These are phyloP conservation scores for Poecile atricapillus DNA, from an alignment of 2,113 vertebrate species.

Conservation along the genomic window DNA sequence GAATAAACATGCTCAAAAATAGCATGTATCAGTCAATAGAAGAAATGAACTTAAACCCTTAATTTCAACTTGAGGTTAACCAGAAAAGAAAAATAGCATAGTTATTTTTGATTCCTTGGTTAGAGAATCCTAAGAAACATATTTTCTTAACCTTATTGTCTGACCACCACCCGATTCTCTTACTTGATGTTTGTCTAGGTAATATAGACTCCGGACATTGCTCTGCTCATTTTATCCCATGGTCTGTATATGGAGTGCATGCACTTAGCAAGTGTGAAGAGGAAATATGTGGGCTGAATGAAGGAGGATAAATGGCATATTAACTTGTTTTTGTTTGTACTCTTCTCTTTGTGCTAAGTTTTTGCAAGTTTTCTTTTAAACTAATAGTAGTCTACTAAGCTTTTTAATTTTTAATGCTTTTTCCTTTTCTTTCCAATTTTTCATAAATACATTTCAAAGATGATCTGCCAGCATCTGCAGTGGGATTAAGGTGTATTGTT, in stretches of 20 bases:
- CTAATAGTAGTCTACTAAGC: background rate
- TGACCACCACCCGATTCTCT: background rate
- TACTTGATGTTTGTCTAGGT: slow-evolving; percentile 34
- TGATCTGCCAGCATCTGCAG: background rate
- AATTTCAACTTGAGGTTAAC: slow-evolving; percentile 50
- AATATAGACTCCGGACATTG: background rate
- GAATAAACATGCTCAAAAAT: slow-evolving; percentile 52
- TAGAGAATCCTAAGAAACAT: background rate
- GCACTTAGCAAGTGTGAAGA: background rate
- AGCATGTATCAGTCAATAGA: background rate
- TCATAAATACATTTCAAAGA: background rate
- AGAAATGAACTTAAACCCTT: slow-evolving; percentile 20
- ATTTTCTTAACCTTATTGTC: slow-evolving; percentile 13
- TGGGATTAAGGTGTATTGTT: background rate
- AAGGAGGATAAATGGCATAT: background rate
- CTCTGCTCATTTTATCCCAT: slow-evolving; percentile 19
- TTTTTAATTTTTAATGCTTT: background rate
- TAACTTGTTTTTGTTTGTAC: background rate
- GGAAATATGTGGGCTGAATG: background rate
- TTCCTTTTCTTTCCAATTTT: background rate
- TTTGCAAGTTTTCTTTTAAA: background rate
- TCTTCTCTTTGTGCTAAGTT: background rate
- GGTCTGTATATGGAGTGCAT: background rate
- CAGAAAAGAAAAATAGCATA: slow-evolving; percentile 5
- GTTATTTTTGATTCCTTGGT: slow-evolving; percentile 3